phyloP scores from a whole-genome alignment of 2,888 invertebrate genomes.

The Desoria tigrina region DNA sequence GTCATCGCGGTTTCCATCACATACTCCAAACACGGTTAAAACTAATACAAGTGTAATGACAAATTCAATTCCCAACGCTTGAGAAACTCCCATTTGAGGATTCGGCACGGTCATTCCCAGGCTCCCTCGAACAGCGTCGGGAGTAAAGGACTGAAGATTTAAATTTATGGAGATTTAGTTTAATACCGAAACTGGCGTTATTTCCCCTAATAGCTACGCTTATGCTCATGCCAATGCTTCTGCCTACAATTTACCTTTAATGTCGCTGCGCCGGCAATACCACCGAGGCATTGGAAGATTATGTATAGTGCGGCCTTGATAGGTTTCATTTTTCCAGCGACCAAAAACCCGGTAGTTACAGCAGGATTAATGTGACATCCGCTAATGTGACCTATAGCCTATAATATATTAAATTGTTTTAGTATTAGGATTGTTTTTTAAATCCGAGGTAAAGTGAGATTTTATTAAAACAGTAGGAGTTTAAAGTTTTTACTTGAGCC shows the following conservation, averaged over 20 bases:
- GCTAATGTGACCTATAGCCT: conserved; percentile 50
- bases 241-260: conserved; percentile 52
- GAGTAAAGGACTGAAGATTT: conserved; percentile 67
- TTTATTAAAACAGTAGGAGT: no score
- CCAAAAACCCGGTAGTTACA: conserved; percentile 79
- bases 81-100: conserved; percentile 65
- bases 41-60: conserved; percentile 83
- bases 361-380: conserved; percentile 73
- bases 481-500: conserved; percentile 49
- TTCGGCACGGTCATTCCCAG: conserved; percentile 72
- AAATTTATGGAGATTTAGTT: conserved; percentile 11
- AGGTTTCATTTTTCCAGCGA: conserved; percentile 75
- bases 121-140: conserved; percentile 62
- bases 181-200: not conserved
- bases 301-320: conserved; percentile 77
- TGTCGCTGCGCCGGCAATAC: conserved; percentile 68
- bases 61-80: conserved; percentile 81
- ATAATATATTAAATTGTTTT: not conserved
- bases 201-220: no score
- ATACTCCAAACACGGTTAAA: conserved; percentile 83
- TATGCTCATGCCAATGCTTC: not conserved
- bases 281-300: conserved; percentile 79
- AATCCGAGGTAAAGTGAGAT: no score
- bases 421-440: not conserved
- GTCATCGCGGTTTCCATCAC: conserved; percentile 76